A percentile compares a stretch with the other conserved stretches of the same genome.
These are phyloP conservation scores for Penaeus indicus DNA, from an alignment of 1,140 invertebrate genomes.

Conservation along the genomic window DNA sequence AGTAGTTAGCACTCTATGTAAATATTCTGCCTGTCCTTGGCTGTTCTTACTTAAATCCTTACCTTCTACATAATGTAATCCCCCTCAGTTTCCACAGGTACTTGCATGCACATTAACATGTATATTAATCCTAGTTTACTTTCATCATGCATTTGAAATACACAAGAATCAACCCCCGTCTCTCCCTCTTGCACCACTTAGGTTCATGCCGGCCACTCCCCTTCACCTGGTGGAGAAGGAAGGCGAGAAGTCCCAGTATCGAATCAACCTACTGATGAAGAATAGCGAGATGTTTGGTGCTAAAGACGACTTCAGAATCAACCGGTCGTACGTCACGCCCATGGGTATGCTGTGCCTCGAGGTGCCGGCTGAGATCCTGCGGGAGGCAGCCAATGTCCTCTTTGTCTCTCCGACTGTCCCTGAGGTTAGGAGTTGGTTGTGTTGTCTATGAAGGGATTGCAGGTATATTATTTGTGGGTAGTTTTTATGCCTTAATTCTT, in stretches of 20 bases:
- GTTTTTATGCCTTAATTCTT: no score
- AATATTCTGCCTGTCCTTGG: no score
- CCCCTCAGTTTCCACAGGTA: no score
- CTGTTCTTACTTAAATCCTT: no score
- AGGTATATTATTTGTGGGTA: no score
- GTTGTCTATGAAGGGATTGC: neutral
- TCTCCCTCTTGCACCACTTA: conserved; percentile 4
- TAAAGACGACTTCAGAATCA: conserved; percentile 66
- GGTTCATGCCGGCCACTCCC: conserved; percentile 65
- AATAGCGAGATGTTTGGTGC: conserved; percentile 63
- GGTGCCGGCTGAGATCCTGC: conserved; percentile 59
- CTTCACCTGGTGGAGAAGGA: conserved; percentile 66
- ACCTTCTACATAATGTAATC: no score
- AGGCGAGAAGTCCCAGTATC: conserved; percentile 62
- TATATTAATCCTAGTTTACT: neutral
- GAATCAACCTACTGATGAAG: conserved; percentile 54
- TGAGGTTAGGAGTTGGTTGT: conserved; percentile 8
- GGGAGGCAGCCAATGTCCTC: neutral
- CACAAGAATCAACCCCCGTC: neutral
- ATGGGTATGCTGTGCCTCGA: conserved; percentile 60
- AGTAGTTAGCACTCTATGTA: no score
- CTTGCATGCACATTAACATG: no score
- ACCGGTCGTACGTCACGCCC: conserved; percentile 60
- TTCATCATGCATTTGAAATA: no score
- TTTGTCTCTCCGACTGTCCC: neutral